These are phyloP conservation scores for Grapholita molesta DNA, from an alignment of 1,140 invertebrate species.

Conservation along the genomic window DNA sequence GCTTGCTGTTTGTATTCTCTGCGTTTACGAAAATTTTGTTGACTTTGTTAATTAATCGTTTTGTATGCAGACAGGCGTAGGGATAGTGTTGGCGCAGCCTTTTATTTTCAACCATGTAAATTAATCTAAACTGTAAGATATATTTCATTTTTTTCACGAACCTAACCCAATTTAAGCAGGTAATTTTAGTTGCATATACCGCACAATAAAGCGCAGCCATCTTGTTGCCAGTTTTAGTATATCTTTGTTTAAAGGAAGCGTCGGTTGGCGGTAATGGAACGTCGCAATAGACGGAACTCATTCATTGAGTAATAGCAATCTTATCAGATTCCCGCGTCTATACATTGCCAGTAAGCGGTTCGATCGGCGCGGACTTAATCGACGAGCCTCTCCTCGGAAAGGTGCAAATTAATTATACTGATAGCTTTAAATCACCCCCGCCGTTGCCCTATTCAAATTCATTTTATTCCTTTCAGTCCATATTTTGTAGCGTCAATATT, in stretches of 20 bases:
- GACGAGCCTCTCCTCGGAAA: slow-evolving; percentile 37
- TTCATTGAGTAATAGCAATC: slow-evolving; percentile 55
- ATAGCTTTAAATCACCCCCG: slow-evolving; percentile 36
- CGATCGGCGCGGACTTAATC: slow-evolving; percentile 38
- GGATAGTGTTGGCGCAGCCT: slow-evolving; percentile 30
- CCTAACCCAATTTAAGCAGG: too few relatives aligned
- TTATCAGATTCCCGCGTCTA: slow-evolving; percentile 49
- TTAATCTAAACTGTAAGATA: slow-evolving; percentile 18
- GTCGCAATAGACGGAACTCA: slow-evolving; percentile 30
- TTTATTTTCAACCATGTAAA: slow-evolving; percentile 32
- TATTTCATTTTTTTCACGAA: neutral
- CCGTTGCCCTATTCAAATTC: neutral
- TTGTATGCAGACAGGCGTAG: slow-evolving; percentile 51
- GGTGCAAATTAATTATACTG: slow-evolving; percentile 60
- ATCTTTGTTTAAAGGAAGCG: neutral
- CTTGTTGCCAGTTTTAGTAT: neutral
- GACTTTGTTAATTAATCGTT: slow-evolving; percentile 68
- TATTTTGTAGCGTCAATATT: slow-evolving; percentile 6
- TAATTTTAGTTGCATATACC: neutral
- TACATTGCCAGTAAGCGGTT: slow-evolving; percentile 36
- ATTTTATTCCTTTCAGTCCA: neutral
- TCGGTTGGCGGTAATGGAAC: slow-evolving; percentile 26
- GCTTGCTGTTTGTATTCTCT: slow-evolving; percentile 48
- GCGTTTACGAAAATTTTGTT: slow-evolving; percentile 53
- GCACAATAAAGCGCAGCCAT: neutral